Base-by-base conservation (phyloP, 2,113 vertebrate species). In the Scolopax mira region DNA sequence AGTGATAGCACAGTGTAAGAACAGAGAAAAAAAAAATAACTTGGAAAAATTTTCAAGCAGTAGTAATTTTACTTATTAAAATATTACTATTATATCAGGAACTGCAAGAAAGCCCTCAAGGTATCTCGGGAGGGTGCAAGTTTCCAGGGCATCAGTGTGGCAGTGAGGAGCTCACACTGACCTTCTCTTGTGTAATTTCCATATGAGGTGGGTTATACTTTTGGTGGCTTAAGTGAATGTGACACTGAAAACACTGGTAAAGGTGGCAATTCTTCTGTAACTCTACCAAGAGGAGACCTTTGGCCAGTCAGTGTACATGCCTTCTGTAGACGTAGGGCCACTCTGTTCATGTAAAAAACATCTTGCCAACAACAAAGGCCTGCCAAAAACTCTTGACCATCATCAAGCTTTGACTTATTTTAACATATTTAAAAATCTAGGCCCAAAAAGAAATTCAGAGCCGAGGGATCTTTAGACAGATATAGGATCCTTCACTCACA, bases 61-160 rank as follows among this genome's bases (percentile, higher is more conserved):
- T 1, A 73, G 37, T 37, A 28, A 57, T 48, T 87, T 85, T 69
- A 44, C 16, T 83, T 11, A 27, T 33, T 61, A 55, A 46, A 46
- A 46, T 21, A 10, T 46, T 46, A 46, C 11, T 46, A 57, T 19
- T 84, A 18, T 16, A 7, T n/a, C 30, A 46, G 28, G 42, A 73
- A 49, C 4, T 54, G 52, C 23, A 7, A 44, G 79, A 2, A 82
- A 79, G 19, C 18, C 19, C 27, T 65, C 27, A 19, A 28, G 1
- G 1, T 24, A 10, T 19, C 30, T 60, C 1, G 0, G 31, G 42
- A 54, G 55, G 10, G n/a, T 60, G 10, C 22, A 75, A 55, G 54
- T 23, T 37, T 52, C 58, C 1, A 1, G 19, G 24, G n/a, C 35
- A 44, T 7, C 11, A 7, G 9, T 1, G 15, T 10, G 37, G 25